Percentiles rank a stretch among this genome's conserved stretches.
Evolutionary conservation across 2,113 vertebrate genomes (phyloP).

Genomic region (Xiphophorus hellerii): DNA sequence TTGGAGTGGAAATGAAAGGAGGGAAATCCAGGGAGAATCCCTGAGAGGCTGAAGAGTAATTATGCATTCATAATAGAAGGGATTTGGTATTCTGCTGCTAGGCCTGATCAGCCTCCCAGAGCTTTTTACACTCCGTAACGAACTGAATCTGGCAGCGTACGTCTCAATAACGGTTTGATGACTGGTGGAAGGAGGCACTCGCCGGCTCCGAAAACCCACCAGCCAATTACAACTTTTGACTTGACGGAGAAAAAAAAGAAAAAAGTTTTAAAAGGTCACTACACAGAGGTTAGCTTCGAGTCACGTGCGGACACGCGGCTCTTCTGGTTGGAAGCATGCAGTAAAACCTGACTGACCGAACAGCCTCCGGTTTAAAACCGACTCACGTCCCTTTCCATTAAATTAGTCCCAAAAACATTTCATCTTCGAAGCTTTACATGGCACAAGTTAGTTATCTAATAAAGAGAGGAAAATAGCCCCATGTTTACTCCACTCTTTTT

Average conservation of each 20-base stretch:
- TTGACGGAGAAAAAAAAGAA: not conserved
- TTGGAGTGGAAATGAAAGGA: slow-evolving; percentile 36
- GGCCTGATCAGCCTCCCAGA: slow-evolving; percentile 53
- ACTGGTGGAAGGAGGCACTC: slow-evolving; percentile 41
- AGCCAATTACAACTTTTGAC: slow-evolving; percentile 38
- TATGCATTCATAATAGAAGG: slow-evolving; percentile 65
- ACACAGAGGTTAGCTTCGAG: slow-evolving; percentile 23
- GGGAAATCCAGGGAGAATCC: slow-evolving; percentile 55
- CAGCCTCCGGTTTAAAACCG: not conserved
- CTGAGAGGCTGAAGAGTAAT: slow-evolving; percentile 60
- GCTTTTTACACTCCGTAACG: slow-evolving; percentile 40
- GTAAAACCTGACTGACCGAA: not conserved
- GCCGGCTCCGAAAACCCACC: slow-evolving; percentile 21
- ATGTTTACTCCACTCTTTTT: no score
- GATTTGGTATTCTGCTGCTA: slow-evolving; percentile 64
- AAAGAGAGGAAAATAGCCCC: not conserved
- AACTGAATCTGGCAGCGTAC: slow-evolving; percentile 33
- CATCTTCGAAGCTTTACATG: not conserved
- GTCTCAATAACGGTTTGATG: slow-evolving; percentile 38
- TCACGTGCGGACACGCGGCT: slow-evolving; percentile 39
- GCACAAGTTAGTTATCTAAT: not conserved
- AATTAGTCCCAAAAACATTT: not conserved
- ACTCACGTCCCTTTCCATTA: not conserved
- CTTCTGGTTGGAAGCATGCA: slow-evolving; percentile 9
- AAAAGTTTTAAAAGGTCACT: slow-evolving; percentile 29